Evolutionary conservation across 2,113 vertebrate species (phyloP), one percentile per base, ranked within the genome.

Genomic region (Caranx melampygus): DNA sequence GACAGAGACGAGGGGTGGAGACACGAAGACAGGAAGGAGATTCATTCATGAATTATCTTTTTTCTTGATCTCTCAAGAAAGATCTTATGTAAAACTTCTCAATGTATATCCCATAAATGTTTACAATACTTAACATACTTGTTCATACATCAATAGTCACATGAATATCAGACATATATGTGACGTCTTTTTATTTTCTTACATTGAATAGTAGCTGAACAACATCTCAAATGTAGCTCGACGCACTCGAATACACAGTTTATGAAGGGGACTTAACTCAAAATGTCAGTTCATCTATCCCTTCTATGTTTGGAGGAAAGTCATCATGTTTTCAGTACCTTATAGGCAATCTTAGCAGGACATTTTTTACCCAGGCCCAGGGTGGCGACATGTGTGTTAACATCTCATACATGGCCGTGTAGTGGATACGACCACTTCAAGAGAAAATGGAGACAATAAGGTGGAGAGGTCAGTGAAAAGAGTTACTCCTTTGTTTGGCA

Each of bases 391-490:
- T 99, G 95, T 99, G 98, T 66, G 97, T 99, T 93, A 99, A 95
- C 97, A 97, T 98, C 95, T 99, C 97, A 87, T 99, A 99, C 98
- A 99, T 99, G 94, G 99, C 97, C 78, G 95, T 99, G 96, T 99
- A 99, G 96, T 99, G 97, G 93, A 99, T 99, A 84, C 98, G 97
- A 91, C 98, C 98, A 91, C 98, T 99, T 74, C 37, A 79, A 35
- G 67, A 14, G 45, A 11, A 64, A 65, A 33, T 93, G 93, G 71
- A 94, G 26, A 94, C 90, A 90, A 94, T 16, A 49, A 70, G 20
- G 16, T 5, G 44, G 18, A 64, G 64, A 55, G 6, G n/a, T 62
- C 7, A 18, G 26, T 58, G 2, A 59, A 58, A 40, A 45, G 31
- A 60, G 18, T 21, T 47, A 61, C 1, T 2, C 1, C 5, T 16